Evolutionary conservation across 1,140 invertebrate genomes (phyloP).

Genomic region (Tribolium castaneum): DNA sequence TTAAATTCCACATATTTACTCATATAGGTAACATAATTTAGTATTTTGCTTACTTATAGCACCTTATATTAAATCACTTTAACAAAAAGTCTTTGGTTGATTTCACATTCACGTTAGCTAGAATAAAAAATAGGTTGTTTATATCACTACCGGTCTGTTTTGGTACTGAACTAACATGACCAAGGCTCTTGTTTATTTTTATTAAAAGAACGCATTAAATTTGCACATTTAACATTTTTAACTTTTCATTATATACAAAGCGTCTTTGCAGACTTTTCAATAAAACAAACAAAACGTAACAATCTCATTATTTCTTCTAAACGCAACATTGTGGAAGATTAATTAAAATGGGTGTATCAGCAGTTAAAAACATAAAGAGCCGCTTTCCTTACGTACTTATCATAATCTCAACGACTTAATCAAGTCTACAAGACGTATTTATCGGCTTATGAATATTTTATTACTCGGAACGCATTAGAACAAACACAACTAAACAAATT

Average conservation of each 20-base stretch:
- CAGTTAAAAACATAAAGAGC: background rate
- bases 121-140: slow-evolving; percentile 20
- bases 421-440: background rate
- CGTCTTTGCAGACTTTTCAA: background rate
- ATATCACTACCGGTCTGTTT: background rate
- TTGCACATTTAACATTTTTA: background rate
- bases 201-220: background rate
- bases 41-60: slow-evolving; percentile 44
- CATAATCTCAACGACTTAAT: background rate
- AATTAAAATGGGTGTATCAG: background rate
- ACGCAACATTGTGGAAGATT: background rate
- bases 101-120: slow-evolving; percentile 40
- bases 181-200: slow-evolving; percentile 10
- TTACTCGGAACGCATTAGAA: background rate
- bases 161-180: slow-evolving; percentile 15
- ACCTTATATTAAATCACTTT: slow-evolving; percentile 49
- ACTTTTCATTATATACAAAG: background rate
- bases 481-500: slow-evolving; percentile 1
- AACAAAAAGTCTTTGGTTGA: slow-evolving; percentile 50
- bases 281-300: background rate
- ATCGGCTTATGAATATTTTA: background rate
- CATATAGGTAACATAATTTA: slow-evolving; percentile 48
- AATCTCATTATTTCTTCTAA: background rate
- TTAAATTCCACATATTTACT: slow-evolving; percentile 38
- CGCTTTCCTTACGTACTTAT: background rate